Conservation (phyloP, 2,113 vertebrate species). For the Meleagris gallopavo region DNA sequence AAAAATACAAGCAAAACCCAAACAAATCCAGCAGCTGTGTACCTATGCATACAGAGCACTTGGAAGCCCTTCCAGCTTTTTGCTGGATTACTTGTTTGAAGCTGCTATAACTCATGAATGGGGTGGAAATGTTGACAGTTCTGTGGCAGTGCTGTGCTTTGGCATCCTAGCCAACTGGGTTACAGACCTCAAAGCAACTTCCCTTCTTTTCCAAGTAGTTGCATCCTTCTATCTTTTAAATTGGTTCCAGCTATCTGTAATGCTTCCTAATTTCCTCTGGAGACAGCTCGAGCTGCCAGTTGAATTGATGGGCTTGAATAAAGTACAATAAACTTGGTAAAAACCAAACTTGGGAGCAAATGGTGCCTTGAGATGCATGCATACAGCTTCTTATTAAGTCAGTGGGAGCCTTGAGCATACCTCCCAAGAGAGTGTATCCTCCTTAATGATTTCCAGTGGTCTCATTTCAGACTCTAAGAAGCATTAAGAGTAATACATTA, state of each 20-base stretch:
- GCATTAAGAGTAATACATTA: slow-evolving; percentile 4
- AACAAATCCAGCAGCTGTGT: not conserved
- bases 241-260: slow-evolving; percentile 41
- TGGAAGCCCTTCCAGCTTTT: not conserved
- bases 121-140: not conserved
- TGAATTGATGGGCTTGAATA: slow-evolving; percentile 60
- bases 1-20: not conserved
- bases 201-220: not conserved
- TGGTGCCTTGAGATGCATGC: slow-evolving; percentile 50
- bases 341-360: slow-evolving; percentile 58
- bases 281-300: slow-evolving; percentile 66
- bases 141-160: not conserved
- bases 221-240: slow-evolving; percentile 38
- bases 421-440: slow-evolving; percentile 9
- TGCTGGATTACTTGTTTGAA: not conserved
- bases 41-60: not conserved
- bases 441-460: slow-evolving; percentile 16
- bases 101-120: not conserved
- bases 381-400: slow-evolving; percentile 22
- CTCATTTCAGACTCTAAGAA: slow-evolving; percentile 19
- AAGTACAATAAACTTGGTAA: slow-evolving; percentile 32
- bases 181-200: not conserved
- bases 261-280: slow-evolving; percentile 41
- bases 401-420: slow-evolving; percentile 10
- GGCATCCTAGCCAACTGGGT: not conserved